A percentile compares a stretch with the other conserved stretches of the same genome.
These are phyloP conservation scores for Rhinatrema bivittatum DNA, from an alignment of 2,797 vertebrate genomes.

Conservation along the genomic window DNA sequence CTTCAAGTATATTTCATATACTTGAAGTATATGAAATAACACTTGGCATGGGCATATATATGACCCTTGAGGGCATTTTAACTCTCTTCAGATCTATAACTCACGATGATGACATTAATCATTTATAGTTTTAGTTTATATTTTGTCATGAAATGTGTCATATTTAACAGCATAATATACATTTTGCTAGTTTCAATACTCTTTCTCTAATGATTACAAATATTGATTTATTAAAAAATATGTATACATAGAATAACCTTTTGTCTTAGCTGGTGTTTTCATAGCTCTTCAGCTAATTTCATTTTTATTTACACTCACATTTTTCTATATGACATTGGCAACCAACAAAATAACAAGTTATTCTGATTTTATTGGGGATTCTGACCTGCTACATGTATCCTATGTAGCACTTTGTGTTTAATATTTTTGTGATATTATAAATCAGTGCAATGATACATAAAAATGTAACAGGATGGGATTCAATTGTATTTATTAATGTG, in stretches of 20 bases:
- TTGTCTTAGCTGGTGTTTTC: background rate
- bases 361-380: too few species aligned
- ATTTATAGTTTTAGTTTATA: accelerated
- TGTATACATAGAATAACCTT: too few species aligned
- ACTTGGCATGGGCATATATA: background rate
- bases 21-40: background rate
- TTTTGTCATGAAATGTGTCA: background rate
- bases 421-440: too few species aligned
- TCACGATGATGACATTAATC: background rate
- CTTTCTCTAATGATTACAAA: background rate
- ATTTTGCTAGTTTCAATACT: background rate
- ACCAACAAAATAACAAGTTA: too few species aligned
- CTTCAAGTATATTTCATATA: too few species aligned
- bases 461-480: too few species aligned
- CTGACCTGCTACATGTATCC: too few species aligned
- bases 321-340: too few species aligned
- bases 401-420: too few species aligned
- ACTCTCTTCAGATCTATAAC: background rate
- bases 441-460: too few species aligned
- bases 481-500: too few species aligned
- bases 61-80: background rate
- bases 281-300: background rate
- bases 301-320: too few species aligned
- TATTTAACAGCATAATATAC: background rate
- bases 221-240: background rate